phyloP scores from a whole-genome alignment of 2,888 invertebrate species.

The Plebejus argus region DNA sequence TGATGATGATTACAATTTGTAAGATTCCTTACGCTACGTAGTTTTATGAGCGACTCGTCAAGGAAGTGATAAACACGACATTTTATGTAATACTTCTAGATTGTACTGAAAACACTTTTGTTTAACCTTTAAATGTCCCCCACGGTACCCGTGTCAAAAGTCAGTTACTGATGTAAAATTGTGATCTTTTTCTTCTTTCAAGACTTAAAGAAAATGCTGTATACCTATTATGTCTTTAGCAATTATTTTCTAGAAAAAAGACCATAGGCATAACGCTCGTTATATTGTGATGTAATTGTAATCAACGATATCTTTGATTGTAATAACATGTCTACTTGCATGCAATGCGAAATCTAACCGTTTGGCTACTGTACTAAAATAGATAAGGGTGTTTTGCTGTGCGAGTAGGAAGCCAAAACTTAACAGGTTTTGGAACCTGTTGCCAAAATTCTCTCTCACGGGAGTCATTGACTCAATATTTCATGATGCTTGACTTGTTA shows the following conservation, averaged over 20 bases:
- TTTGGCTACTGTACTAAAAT: neutral
- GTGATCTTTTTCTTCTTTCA: neutral
- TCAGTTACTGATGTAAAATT: neutral
- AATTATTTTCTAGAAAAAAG: neutral
- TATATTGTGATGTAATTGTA: neutral
- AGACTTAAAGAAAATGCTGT: no score
- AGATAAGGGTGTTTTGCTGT: neutral
- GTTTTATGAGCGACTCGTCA: neutral
- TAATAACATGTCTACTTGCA: neutral
- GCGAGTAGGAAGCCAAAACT: neutral
- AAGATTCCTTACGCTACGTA: neutral
- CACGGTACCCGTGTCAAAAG: neutral
- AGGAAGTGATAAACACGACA: neutral
- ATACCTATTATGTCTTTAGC: no score
- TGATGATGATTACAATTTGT: neutral
- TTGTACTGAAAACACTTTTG: neutral
- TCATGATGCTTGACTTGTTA: conserved; percentile 16
- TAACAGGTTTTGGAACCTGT: neutral
- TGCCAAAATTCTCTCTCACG: conserved; percentile 3
- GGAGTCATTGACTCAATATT: neutral
- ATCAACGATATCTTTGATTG: no score
- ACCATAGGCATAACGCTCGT: neutral
- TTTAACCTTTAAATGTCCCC: conserved; percentile 3
- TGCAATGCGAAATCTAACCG: conserved; percentile 6
- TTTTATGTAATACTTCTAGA: conserved; percentile 1